Evolutionary conservation across 2,888 invertebrate genomes (phyloP), one percentile per base, ranked within the genome.

Genomic region (Melipona bicolor): DNA sequence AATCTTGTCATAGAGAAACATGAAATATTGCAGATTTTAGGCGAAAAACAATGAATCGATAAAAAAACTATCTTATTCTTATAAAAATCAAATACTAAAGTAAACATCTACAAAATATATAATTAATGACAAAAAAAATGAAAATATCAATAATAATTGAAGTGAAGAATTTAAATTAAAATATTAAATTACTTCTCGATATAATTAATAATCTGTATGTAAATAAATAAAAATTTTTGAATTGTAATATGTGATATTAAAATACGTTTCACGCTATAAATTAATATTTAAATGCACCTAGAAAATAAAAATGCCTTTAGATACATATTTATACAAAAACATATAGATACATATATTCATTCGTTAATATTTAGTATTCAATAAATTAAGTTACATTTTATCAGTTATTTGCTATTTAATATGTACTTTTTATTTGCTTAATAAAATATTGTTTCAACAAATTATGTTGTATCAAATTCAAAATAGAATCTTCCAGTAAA

Each of bases 1-100:
- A 50, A 32, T 5, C 59, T 21, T 4, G 13, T 19, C n/a, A n/a
- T n/a, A 32, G 6, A 5, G 11, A 9, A 36, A n/a, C 27, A n/a
- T 21, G 11, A 43, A 27, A 24, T 15, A n/a, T 52, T 43, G 72
- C n/a, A 72, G 15, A n/a, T n/a, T 77, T 71, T 15, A 64, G 77
- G 68, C 21, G 36, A 2, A 64, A 52, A 43, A 50, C 21, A 11
- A 3, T 32, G 59, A 5, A 76, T 69, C 50, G n/a, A 69, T 59
- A 27, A 69, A 15, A 61, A 27, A n/a, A n/a, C 21, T 13, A 24
- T 15, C 15, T 50, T 50, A 32, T 17, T 72, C 24, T 43, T 6
- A 21, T 17, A 15, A 4, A 6, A 24, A 21, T 61, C 0, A 19
- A n/a, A 27, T 32, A 32, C 11, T 6, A n/a, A 59, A 21, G 19